Percentiles rank a stretch among this genome's conserved stretches.
Conservation (phyloP, 1,140 invertebrate species). For the Scaptomyza pallida region DNA sequence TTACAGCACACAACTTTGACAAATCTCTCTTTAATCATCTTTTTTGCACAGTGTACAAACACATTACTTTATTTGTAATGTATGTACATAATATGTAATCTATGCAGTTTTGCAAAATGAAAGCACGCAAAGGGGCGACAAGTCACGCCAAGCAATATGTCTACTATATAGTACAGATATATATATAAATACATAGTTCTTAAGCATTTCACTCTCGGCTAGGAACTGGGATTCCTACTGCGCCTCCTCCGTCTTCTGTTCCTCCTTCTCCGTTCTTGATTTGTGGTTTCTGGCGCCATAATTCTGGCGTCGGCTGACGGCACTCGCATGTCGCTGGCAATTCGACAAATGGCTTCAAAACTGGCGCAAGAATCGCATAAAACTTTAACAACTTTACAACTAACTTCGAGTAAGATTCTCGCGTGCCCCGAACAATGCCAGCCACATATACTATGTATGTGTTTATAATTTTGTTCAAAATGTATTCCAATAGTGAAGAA, state of each 20-base stretch:
- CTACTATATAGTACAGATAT: not conserved
- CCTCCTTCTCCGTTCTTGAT: not conserved
- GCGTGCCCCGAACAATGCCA: conserved; percentile 33
- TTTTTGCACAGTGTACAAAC: not conserved
- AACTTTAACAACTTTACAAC: conserved; percentile 17
- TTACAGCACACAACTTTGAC: too few species aligned
- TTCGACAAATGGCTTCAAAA: conserved; percentile 50
- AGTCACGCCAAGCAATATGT: conserved; percentile 34
- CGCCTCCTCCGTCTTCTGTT: not conserved
- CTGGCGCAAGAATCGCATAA: conserved; percentile 50
- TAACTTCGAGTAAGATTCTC: conserved; percentile 5
- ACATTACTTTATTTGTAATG: too few species aligned
- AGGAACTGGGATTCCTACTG: conserved; percentile 15
- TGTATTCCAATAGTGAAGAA: not conserved
- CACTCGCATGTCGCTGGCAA: conserved; percentile 39
- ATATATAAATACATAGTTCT: conserved; percentile 8
- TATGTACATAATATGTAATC: conserved; percentile 1
- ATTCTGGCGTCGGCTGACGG: conserved; percentile 26
- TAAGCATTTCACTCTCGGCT: conserved; percentile 36
- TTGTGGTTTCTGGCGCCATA: conserved; percentile 38
- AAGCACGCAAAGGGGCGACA: conserved; percentile 11
- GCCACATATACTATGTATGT: too few species aligned
- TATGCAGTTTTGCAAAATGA: conserved; percentile 2
- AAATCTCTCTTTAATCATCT: too few species aligned
- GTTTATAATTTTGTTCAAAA: conserved; percentile 25